Conservation (phyloP, 2,113 vertebrate genomes). For the Eulacestoma nigropectus region DNA sequence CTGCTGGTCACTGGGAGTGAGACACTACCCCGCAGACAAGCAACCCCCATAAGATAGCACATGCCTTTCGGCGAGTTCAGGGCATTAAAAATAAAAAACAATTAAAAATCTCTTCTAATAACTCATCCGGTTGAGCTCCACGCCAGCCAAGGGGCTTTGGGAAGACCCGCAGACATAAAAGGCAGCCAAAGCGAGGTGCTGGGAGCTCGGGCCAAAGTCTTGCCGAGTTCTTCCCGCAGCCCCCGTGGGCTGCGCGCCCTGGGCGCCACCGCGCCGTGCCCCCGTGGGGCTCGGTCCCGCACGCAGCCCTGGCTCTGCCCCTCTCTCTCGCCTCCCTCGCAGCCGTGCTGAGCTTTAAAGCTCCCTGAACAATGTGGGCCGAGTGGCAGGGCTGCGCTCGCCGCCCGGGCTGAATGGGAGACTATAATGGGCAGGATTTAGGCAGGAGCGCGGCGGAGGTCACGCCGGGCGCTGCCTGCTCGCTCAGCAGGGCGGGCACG, state of each 20-base stretch:
- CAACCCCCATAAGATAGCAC: not conserved
- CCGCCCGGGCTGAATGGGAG: slow-evolving; percentile 48
- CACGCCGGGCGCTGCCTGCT: slow-evolving; percentile 56
- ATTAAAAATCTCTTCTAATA: not conserved
- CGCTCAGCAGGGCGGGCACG: slow-evolving; percentile 45
- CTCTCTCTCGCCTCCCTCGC: slow-evolving; percentile 49
- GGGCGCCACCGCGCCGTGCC: not conserved
- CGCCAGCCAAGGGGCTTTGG: not conserved
- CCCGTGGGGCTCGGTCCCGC: not conserved
- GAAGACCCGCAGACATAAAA: slow-evolving; percentile 6
- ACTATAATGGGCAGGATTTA: slow-evolving; percentile 70
- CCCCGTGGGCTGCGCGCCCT: not conserved
- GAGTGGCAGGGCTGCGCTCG: slow-evolving; percentile 43
- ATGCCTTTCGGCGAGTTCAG: not conserved
- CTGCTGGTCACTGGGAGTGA: slow-evolving; percentile 1
- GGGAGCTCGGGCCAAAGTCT: slow-evolving; percentile 3
- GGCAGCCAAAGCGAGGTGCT: not conserved
- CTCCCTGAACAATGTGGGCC: slow-evolving; percentile 65
- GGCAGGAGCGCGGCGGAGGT: slow-evolving; percentile 52
- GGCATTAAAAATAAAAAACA: not conserved
- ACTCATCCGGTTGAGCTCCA: not conserved
- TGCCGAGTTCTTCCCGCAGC: not conserved
- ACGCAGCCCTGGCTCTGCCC: slow-evolving; percentile 56
- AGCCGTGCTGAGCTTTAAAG: slow-evolving; percentile 71
- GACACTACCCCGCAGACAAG: not conserved